Percentiles rank a stretch among this genome's conserved stretches.
phyloP scores from a whole-genome alignment of 2,888 invertebrate genomes.

The Lycia hirtaria region DNA sequence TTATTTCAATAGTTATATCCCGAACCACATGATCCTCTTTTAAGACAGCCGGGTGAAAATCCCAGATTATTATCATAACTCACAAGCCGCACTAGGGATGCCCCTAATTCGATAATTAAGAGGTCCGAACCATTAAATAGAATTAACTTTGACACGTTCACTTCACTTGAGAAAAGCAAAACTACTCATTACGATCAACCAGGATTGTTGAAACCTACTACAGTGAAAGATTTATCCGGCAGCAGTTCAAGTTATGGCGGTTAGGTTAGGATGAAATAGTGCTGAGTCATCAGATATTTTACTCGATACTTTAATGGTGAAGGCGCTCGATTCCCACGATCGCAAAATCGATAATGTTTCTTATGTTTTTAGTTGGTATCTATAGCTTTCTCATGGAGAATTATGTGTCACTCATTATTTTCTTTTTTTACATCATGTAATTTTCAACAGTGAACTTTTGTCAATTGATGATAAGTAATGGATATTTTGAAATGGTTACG shows the following conservation, averaged over 20 bases:
- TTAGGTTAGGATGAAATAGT: constrained; percentile 60
- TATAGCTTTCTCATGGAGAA: constrained; percentile 33
- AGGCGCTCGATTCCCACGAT: constrained; percentile 73
- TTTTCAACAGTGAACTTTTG: background rate
- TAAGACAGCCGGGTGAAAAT: too few species aligned
- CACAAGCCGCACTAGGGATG: constrained; percentile 47
- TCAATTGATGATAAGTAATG: too few species aligned
- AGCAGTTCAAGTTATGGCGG: constrained; percentile 21
- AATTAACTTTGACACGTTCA: constrained; percentile 83
- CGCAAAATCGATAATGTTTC: constrained; percentile 73
- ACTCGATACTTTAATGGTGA: constrained; percentile 65
- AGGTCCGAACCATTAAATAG: constrained; percentile 76
- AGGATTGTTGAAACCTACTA: constrained; percentile 47
- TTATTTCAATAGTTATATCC: too few species aligned
- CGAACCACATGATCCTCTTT: too few species aligned
- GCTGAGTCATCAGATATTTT: constrained; percentile 71
- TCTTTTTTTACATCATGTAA: background rate
- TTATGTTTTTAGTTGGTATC: constrained; percentile 39
- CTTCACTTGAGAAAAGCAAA: constrained; percentile 74
- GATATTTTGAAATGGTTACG: too few species aligned
- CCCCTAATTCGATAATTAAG: constrained; percentile 81
- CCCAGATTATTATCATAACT: constrained; percentile 14
- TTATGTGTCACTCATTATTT: constrained; percentile 6
- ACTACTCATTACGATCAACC: constrained; percentile 77
- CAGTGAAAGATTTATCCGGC: background rate